These are phyloP conservation scores for Nyleta sp. DNA, from an alignment of 2,888 invertebrate genomes.

Conservation along the genomic window DNA sequence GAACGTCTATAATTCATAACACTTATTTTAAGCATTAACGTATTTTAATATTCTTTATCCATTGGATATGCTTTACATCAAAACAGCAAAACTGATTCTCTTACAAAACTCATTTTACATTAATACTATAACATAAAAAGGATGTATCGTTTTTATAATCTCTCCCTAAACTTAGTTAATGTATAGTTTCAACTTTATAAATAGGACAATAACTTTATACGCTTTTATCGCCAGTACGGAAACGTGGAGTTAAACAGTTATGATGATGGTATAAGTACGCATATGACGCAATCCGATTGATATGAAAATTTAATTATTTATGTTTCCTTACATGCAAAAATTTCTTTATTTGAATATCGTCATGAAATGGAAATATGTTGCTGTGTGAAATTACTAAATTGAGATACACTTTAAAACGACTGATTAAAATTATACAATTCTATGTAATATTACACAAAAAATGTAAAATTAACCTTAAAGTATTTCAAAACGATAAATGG, in stretches of 20 bases:
- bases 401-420: not conserved
- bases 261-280: conserved; percentile 28
- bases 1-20: not conserved
- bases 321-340: conserved; percentile 7
- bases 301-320: conserved; percentile 10
- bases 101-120: not conserved
- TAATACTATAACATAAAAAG: not conserved
- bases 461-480: too few species aligned
- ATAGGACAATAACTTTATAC: conserved; percentile 43
- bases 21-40: not conserved
- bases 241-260: conserved; percentile 12
- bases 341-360: conserved; percentile 11
- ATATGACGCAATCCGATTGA: conserved; percentile 28
- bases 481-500: too few species aligned
- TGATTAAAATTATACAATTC: too few species aligned
- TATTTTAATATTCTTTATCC: not conserved
- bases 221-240: conserved; percentile 27
- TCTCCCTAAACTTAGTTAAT: conserved; percentile 13
- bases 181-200: conserved; percentile 33
- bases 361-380: not conserved
- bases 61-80: not conserved
- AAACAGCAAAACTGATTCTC: conserved; percentile 1
- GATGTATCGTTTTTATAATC: conserved; percentile 18
- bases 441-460: too few species aligned
- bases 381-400: conserved; percentile 4